Percentiles rank a stretch among this genome's conserved stretches.
Evolutionary conservation across 2,888 invertebrate genomes (phyloP).

Genomic region (Strigamia maritima): DNA sequence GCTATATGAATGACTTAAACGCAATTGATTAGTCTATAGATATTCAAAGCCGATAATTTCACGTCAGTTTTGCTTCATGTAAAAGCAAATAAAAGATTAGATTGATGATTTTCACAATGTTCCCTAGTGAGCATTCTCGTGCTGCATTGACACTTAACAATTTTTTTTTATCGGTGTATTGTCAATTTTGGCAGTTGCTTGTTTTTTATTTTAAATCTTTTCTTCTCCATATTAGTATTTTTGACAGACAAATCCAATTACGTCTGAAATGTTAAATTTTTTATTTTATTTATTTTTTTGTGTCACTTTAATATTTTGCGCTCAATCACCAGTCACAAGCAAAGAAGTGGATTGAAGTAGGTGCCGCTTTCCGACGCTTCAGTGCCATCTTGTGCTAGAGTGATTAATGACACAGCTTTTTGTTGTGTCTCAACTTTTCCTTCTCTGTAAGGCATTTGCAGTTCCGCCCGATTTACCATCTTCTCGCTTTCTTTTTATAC

Average conservation of each 20-base stretch:
- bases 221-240: background rate
- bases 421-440: conserved; percentile 22
- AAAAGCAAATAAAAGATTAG: background rate
- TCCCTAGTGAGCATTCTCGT: background rate
- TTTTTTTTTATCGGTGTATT: background rate
- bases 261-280: background rate
- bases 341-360: conserved; percentile 31
- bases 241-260: conserved; percentile 31
- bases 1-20: no score
- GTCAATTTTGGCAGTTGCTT: conserved; percentile 11
- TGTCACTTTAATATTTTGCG: conserved; percentile 32
- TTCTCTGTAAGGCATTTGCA: conserved; percentile 8
- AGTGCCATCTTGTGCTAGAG: conserved; percentile 21
- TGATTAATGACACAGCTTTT: conserved; percentile 26
- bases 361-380: conserved; percentile 16
- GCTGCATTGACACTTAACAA: background rate
- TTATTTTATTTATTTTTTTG: background rate
- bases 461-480: conserved; percentile 12
- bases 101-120: background rate
- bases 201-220: background rate
- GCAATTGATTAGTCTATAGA: no score
- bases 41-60: no score
- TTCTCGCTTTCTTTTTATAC: background rate
- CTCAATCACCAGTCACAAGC: conserved; percentile 17
- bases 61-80: no score